Evolutionary conservation across 1,140 invertebrate species (phyloP).

Genomic region (Papilio xuthus): DNA sequence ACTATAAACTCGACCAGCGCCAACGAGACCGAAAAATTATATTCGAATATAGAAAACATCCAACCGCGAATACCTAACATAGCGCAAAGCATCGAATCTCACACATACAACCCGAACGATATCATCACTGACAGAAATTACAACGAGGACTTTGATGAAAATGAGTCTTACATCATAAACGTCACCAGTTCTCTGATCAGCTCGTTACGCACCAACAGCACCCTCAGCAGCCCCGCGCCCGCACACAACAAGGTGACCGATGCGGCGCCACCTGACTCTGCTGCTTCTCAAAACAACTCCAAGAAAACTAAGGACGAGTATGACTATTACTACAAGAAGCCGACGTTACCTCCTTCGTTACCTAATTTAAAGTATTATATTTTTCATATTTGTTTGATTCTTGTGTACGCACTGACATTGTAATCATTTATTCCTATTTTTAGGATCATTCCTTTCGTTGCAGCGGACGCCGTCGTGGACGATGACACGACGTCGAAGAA

Average conservation of each 20-base stretch:
- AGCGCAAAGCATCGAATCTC: constrained; percentile 54
- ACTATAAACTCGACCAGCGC: constrained; percentile 55
- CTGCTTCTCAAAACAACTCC: constrained; percentile 70
- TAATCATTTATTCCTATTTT: constrained; percentile 54
- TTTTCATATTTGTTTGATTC: constrained; percentile 33
- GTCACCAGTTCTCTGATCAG: constrained; percentile 73
- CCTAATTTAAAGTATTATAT: constrained; percentile 85
- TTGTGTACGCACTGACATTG: constrained; percentile 8
- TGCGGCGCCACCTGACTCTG: constrained; percentile 59
- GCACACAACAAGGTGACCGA: constrained; percentile 49
- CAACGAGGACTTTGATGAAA: constrained; percentile 62
- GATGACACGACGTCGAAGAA: constrained; percentile 66
- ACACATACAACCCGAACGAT: constrained; percentile 65
- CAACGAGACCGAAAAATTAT: constrained; percentile 55
- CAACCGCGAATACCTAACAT: constrained; percentile 61
- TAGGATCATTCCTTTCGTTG: constrained; percentile 91
- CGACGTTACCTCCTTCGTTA: constrained; percentile 87
- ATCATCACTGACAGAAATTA: constrained; percentile 70
- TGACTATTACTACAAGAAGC: constrained; percentile 87
- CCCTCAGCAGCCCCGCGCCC: constrained; percentile 45
- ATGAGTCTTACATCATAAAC: constrained; percentile 71
- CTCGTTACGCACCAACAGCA: constrained; percentile 64
- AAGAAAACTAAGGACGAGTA: constrained; percentile 81
- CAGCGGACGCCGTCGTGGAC: constrained; percentile 86
- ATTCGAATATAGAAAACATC: constrained; percentile 50